These are phyloP conservation scores for Heteromyza rotundicornis DNA, from an alignment of 2,888 invertebrate species.

Conservation along the genomic window DNA sequence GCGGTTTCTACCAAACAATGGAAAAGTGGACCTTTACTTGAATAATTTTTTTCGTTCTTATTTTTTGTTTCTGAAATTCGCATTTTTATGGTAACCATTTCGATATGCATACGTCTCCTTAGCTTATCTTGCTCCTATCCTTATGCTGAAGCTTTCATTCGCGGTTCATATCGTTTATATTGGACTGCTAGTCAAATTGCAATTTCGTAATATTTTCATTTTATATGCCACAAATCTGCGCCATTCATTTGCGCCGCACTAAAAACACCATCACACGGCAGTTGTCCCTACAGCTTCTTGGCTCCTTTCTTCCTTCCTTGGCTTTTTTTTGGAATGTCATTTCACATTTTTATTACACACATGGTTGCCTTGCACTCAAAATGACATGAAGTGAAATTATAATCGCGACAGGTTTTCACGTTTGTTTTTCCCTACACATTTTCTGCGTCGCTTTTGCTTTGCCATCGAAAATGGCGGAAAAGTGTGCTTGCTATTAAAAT, in stretches of 20 bases:
- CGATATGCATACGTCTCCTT: too few relatives aligned
- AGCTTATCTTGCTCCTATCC: not conserved
- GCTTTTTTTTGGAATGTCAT: conserved; percentile 17
- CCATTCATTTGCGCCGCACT: not conserved
- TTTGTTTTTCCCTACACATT: too few relatives aligned
- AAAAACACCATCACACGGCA: not conserved
- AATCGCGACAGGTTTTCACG: conserved; percentile 17
- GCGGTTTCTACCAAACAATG: too few relatives aligned
- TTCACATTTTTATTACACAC: conserved; percentile 14
- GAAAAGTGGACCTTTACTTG: too few relatives aligned
- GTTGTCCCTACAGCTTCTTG: not conserved
- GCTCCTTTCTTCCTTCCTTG: not conserved
- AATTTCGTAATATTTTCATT: conserved; percentile 20
- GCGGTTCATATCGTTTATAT: not conserved
- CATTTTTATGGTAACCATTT: too few relatives aligned
- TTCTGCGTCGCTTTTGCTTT: too few relatives aligned
- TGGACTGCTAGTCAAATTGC: conserved; percentile 22
- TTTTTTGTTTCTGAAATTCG: not conserved
- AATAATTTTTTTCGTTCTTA: too few relatives aligned
- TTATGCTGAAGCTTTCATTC: too few relatives aligned
- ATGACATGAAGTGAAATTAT: conserved; percentile 7
- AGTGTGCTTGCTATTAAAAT: too few relatives aligned
- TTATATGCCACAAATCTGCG: conserved; percentile 19
- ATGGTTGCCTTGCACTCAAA: conserved; percentile 4
- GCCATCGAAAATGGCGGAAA: too few relatives aligned